Evolutionary conservation across 2,113 vertebrate genomes (phyloP), one percentile per base, ranked within the genome.

Genomic region (Hyperopisus bebe): DNA sequence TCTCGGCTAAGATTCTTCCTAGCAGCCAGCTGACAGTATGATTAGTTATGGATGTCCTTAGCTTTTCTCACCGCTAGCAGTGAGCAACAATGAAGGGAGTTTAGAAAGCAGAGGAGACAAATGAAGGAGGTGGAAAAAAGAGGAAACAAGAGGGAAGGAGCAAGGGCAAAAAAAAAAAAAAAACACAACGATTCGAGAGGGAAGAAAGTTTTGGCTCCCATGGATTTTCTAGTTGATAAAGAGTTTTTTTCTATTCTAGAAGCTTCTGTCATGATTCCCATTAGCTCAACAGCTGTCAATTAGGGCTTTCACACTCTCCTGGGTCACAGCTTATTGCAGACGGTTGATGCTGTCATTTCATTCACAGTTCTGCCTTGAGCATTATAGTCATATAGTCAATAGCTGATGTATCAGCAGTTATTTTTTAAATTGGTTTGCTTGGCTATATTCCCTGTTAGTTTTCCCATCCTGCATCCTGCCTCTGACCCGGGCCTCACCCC

Each of bases 281-380:
- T 98, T 97, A 98, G 96, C 96, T 96, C 98, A 97, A 98, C 97
- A 98, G 95, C 97, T 98, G 97, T 97, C 97, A 98, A 97, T 97
- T 97, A 98, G 96, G 95, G 96, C 96, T 96, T 96, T 97, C 96
- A 96, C 96, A 96, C 96, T 97, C 97, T 97, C 97, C 95, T 96
- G 96, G 97, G 95, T 96, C 97, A 96, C 95, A 97, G 97, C 97
- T 98, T 98, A 98, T 97, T 97, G 97, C 96, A 95, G 97, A 96
- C 95, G 88, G 97, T 97, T 97, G 97, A 97, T 97, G 97, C 97
- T 98, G 98, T 98, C 98, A 98, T 98, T 98, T 97, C 94, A 96
- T 97, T 98, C 96, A 95, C 95, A 91, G 96, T 97, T 97, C 98
- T 96, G 98, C 97, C 98, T 98, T 98, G 97, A 98, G 97, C 96